These are phyloP conservation scores for Cyclopterus lumpus DNA, from an alignment of 2,797 vertebrate species.

Conservation along the genomic window DNA sequence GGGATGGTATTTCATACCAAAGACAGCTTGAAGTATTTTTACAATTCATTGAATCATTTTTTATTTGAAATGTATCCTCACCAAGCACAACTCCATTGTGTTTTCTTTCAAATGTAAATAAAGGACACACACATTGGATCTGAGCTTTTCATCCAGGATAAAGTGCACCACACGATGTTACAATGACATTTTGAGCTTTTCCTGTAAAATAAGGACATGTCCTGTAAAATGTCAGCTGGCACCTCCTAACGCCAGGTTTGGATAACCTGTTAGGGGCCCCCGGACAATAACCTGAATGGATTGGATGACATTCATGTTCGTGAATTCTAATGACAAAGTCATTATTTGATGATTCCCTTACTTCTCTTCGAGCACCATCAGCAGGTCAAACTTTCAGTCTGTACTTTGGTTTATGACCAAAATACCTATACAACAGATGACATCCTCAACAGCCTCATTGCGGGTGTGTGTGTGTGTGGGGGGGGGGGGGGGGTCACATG, in stretches of 20 bases:
- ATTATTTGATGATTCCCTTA: neutral
- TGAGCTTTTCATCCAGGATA: neutral
- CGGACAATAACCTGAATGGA: neutral
- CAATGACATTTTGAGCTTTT: neutral
- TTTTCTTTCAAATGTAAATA: slow-evolving; percentile 29
- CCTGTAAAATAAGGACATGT: neutral
- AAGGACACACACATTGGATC: slow-evolving; percentile 33
- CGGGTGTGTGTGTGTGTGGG: too few species aligned
- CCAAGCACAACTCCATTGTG: slow-evolving; percentile 17
- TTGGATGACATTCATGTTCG: neutral
- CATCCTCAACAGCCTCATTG: neutral
- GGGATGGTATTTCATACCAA: slow-evolving; percentile 56
- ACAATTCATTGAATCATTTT: slow-evolving; percentile 54
- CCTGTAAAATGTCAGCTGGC: neutral
- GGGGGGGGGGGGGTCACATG: too few species aligned
- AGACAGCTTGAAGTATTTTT: slow-evolving; percentile 68
- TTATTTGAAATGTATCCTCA: slow-evolving; percentile 47
- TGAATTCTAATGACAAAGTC: neutral
- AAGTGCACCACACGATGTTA: neutral
- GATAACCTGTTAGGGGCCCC: neutral
- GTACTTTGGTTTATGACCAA: neutral
- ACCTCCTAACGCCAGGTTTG: neutral
- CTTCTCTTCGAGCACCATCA: neutral
- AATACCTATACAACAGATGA: neutral
- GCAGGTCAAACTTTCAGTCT: neutral